These are phyloP conservation scores for Protophormia terraenovae DNA, from an alignment of 2,888 invertebrate genomes.

Conservation along the genomic window DNA sequence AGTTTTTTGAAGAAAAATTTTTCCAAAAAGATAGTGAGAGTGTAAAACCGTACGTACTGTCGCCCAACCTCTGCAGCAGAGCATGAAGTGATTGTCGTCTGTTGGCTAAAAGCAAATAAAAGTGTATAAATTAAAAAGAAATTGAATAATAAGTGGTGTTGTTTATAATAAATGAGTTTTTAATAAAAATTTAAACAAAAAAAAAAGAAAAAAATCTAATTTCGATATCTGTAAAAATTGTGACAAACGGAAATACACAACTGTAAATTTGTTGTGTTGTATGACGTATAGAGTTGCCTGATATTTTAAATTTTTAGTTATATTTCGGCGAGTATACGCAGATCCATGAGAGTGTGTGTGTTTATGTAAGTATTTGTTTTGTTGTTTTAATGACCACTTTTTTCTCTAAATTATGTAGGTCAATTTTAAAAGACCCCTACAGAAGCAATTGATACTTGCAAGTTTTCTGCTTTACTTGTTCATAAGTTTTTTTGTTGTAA, in stretches of 20 bases:
- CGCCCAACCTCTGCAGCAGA: constrained; percentile 14
- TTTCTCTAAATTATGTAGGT: constrained; percentile 53
- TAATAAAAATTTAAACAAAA: constrained; percentile 1
- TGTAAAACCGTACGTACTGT: background rate
- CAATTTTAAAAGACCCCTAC: constrained; percentile 43
- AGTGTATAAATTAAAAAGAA: constrained; percentile 19
- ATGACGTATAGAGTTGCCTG: constrained; percentile 51
- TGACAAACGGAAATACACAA: constrained; percentile 46
- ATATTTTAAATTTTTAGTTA: background rate
- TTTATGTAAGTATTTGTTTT: constrained; percentile 45
- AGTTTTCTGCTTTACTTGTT: background rate
- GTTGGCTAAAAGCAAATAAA: constrained; percentile 1
- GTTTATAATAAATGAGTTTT: background rate
- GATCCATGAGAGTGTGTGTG: background rate
- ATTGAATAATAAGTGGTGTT: background rate
- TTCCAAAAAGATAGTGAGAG: background rate
- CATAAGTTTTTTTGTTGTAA: background rate
- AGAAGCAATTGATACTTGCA: background rate
- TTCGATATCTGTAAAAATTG: background rate
- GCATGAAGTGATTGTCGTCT: background rate
- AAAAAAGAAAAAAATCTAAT: background rate
- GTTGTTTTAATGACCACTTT: background rate
- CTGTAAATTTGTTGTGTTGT: constrained; percentile 53
- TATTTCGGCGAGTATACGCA: background rate
- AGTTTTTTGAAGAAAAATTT: constrained; percentile 10